Conservation (phyloP, 37 sponge, comb jelly and placozoan species). For the Aphrocallistes beatrix region DNA sequence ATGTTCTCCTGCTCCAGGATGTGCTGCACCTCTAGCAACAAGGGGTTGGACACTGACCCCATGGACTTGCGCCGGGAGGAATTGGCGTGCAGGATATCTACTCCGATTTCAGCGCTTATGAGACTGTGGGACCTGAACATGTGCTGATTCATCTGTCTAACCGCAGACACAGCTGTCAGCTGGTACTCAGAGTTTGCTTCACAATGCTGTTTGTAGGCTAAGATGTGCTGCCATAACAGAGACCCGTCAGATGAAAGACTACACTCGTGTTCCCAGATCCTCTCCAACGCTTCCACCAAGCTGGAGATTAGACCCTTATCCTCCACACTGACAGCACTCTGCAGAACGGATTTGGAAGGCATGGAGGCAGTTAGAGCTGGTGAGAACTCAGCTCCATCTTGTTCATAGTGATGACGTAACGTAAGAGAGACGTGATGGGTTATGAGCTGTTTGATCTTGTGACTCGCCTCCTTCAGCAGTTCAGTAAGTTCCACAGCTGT, state of each 20-base stretch:
- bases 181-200: too few species aligned
- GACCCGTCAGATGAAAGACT: background rate
- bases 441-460: background rate
- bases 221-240: background rate
- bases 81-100: too few species aligned
- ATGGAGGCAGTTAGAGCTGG: too few species aligned
- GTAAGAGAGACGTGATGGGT: background rate
- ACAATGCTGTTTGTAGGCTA: background rate
- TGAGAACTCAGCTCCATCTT: too few species aligned
- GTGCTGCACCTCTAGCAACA: background rate
- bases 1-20: background rate
- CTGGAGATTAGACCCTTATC: slow-evolving; percentile 90
- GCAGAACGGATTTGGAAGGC: too few species aligned
- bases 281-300: slow-evolving; percentile 84
- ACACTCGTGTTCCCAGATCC: slow-evolving; percentile 85
- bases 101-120: too few species aligned
- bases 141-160: too few species aligned
- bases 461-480: background rate
- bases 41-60: background rate
- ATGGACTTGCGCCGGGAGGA: background rate
- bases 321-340: slow-evolving; percentile 41
- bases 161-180: too few species aligned
- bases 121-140: too few species aligned
- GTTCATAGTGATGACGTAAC: slow-evolving; percentile 6
- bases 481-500: background rate